Evolutionary conservation across 2,888 invertebrate genomes (phyloP).

Genomic region (Flexamia atlantica): DNA sequence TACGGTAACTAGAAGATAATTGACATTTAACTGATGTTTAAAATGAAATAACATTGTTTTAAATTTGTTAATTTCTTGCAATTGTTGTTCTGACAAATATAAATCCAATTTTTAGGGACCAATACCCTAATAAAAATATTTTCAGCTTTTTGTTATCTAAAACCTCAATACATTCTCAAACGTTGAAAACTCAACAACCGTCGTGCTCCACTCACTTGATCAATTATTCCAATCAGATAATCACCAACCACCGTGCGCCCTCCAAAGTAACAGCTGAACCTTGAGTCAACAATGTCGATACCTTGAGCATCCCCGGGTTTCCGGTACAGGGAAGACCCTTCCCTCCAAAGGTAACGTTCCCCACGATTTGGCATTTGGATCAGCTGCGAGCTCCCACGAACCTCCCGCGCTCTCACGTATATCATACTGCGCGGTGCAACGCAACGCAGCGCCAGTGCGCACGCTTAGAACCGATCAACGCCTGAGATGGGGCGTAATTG

Average conservation of each 20-base stretch:
- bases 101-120: too few relatives aligned
- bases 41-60: too few relatives aligned
- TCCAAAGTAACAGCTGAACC: background rate
- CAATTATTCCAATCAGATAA: too few relatives aligned
- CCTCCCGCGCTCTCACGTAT: background rate
- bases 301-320: background rate
- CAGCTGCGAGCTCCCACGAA: background rate
- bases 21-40: too few relatives aligned
- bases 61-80: too few relatives aligned
- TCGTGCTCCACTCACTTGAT: too few relatives aligned
- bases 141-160: too few relatives aligned
- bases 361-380: slow-evolving; percentile 39
- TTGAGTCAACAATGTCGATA: background rate
- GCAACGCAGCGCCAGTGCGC: background rate
- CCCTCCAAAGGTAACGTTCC: background rate
- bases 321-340: slow-evolving; percentile 22
- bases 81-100: too few relatives aligned
- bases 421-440: background rate
- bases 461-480: background rate
- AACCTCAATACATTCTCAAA: too few relatives aligned
- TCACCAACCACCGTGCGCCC: background rate
- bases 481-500: background rate
- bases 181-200: too few relatives aligned
- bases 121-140: too few relatives aligned
- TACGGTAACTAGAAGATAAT: too few relatives aligned